phyloP scores from a whole-genome alignment of 2,113 vertebrate genomes.

The Philantomba maxwellii region DNA sequence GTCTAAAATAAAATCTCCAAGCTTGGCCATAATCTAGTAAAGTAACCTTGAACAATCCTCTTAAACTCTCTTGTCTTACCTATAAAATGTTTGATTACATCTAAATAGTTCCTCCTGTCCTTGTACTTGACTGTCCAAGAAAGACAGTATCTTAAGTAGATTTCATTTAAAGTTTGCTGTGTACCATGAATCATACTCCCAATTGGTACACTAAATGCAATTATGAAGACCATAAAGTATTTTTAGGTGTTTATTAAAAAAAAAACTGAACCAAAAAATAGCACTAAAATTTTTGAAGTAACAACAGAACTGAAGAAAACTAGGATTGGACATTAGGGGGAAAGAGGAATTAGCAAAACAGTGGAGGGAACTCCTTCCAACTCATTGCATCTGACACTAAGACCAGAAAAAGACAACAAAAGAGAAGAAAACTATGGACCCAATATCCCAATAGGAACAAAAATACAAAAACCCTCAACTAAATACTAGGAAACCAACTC shows the following conservation, averaged over 20 bases:
- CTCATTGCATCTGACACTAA: background rate
- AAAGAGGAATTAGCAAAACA: background rate
- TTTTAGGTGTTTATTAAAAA: background rate
- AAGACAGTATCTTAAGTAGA: background rate
- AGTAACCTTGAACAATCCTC: background rate
- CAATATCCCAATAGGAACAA: background rate
- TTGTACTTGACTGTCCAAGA: background rate
- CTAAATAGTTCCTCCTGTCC: background rate
- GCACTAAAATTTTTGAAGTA: background rate
- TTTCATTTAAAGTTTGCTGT: background rate
- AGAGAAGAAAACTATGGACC: background rate
- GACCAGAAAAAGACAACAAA: background rate
- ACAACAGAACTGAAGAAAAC: background rate
- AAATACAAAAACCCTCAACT: background rate
- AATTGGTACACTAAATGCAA: background rate
- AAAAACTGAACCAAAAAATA: background rate
- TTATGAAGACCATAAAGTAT: background rate
- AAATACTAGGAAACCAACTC: background rate
- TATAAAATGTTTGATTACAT: conserved; percentile 11
- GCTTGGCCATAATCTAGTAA: background rate
- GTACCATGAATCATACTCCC: background rate
- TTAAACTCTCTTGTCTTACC: background rate
- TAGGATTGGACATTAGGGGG: background rate
- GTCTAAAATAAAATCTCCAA: conserved; percentile 1
- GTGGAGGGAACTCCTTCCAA: background rate